Percentiles rank a stretch among this genome's conserved stretches.
phyloP scores from a whole-genome alignment of 23 tunicate species.

The Phallusia fumigata region DNA sequence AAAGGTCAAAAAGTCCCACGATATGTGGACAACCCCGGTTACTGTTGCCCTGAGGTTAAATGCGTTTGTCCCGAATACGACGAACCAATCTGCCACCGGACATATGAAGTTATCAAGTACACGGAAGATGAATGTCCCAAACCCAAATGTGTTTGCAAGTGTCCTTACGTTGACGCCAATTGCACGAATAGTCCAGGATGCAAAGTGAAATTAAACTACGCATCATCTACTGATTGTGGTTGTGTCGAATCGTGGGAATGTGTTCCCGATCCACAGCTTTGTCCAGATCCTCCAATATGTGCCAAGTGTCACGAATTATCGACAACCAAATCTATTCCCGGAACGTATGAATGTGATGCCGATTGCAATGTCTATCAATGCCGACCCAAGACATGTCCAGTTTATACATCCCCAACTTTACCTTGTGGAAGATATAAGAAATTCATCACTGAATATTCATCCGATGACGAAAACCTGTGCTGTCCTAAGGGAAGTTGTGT shows the following conservation, averaged over 20 bases:
- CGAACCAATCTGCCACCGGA: conserved; percentile 4
- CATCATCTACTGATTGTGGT: conserved; percentile 15
- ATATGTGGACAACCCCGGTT: conserved; percentile 7
- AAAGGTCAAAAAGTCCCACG: conserved; percentile 14
- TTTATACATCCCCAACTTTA: not conserved
- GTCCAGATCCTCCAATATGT: conserved; percentile 31
- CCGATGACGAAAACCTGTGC: conserved; percentile 27
- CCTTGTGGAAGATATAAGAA: conserved; percentile 21
- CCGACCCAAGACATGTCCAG: conserved; percentile 1
- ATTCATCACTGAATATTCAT: not conserved
- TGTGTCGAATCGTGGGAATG: conserved; percentile 25
- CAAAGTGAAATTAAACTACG: conserved; percentile 15
- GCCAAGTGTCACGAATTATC: conserved; percentile 16
- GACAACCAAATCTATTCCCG: not conserved
- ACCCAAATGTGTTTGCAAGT: conserved; percentile 33
- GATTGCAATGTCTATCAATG: conserved; percentile 34
- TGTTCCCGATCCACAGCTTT: conserved; percentile 23
- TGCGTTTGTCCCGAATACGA: conserved; percentile 30
- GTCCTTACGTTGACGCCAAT: conserved; percentile 16
- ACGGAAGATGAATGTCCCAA: conserved; percentile 35
- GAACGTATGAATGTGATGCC: conserved; percentile 14
- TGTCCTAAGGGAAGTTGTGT: conserved; percentile 36
- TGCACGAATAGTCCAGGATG: conserved; percentile 47
- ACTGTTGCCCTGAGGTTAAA: conserved; percentile 28
- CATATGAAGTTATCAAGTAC: conserved; percentile 15